These are phyloP conservation scores for Pammene aurita DNA, from an alignment of 2,888 invertebrate species.

Conservation along the genomic window DNA sequence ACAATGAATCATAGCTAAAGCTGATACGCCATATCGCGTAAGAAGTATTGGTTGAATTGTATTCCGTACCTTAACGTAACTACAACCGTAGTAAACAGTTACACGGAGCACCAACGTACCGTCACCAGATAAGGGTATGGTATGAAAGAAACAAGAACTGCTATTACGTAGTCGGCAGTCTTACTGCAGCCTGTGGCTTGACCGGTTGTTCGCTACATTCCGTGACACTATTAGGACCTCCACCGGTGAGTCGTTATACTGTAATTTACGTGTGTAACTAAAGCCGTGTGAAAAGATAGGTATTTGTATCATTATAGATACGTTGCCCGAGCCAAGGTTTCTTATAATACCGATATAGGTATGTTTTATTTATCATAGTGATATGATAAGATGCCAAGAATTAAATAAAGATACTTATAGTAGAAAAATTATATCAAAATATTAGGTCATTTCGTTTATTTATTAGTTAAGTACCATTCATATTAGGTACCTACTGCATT, in stretches of 20 bases:
- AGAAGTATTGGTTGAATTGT: background rate
- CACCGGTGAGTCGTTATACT: constrained; percentile 28
- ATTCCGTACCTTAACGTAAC: constrained; percentile 3
- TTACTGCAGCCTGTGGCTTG: constrained; percentile 24
- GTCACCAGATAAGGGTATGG: constrained; percentile 64
- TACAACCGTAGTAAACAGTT: constrained; percentile 29
- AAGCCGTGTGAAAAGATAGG: background rate
- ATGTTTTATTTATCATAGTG: constrained; percentile 8
- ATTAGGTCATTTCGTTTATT: no score
- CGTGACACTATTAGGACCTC: constrained; percentile 5
- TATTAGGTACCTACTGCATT: background rate
- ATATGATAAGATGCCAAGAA: constrained; percentile 4
- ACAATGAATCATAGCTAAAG: background rate
- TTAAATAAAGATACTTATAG: no score
- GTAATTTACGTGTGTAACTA: constrained; percentile 14
- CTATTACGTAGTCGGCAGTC: constrained; percentile 27
- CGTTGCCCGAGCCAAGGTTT: background rate
- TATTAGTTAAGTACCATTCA: no score
- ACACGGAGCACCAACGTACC: constrained; percentile 52
- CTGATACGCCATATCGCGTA: constrained; percentile 4
- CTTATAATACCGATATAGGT: no score
- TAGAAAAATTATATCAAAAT: no score
- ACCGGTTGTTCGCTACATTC: constrained; percentile 22
- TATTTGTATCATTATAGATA: no score
- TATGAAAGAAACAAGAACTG: constrained; percentile 34